Conservation (phyloP, 2,797 vertebrate species). For the Cyclopterus lumpus region DNA sequence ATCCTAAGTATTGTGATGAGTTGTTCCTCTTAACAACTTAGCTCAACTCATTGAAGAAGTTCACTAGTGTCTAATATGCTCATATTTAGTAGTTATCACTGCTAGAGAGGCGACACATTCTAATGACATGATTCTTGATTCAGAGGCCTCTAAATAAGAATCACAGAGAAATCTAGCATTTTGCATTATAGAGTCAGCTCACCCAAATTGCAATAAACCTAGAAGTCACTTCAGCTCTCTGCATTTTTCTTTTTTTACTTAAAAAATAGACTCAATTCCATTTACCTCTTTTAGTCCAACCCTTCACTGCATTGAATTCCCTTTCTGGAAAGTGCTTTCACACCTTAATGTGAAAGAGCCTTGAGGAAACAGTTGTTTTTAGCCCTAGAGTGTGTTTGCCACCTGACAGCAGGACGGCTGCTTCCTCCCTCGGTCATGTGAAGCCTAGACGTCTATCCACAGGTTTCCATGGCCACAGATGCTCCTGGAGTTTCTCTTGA, state of each 20-base stretch:
- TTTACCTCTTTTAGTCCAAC: neutral
- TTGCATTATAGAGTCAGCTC: neutral
- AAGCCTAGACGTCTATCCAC: slow-evolving; percentile 56
- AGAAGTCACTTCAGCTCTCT: neutral
- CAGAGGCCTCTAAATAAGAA: neutral
- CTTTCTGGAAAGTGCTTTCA: neutral
- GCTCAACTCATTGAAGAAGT: too few relatives aligned
- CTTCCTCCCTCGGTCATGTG: slow-evolving; percentile 71
- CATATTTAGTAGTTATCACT: too few relatives aligned
- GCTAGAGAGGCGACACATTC: too few relatives aligned
- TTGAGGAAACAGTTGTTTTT: slow-evolving; percentile 18
- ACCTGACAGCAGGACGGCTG: slow-evolving; percentile 76
- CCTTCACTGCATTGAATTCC: neutral
- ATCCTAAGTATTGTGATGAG: too few relatives aligned
- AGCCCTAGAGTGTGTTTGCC: slow-evolving; percentile 3
- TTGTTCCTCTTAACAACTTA: too few relatives aligned
- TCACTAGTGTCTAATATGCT: too few relatives aligned
- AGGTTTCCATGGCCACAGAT: slow-evolving; percentile 72
- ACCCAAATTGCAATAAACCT: neutral
- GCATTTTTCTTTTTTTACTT: neutral
- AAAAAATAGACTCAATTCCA: neutral
- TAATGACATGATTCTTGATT: too few relatives aligned
- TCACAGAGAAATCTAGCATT: neutral
- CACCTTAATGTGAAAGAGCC: slow-evolving; percentile 5
- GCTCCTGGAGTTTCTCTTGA: slow-evolving; percentile 68